A percentile compares a stretch with the other conserved stretches of the same genome.
These are phyloP conservation scores for Chlorodrepanis virens DNA, from an alignment of 2,113 vertebrate genomes.

Conservation along the genomic window DNA sequence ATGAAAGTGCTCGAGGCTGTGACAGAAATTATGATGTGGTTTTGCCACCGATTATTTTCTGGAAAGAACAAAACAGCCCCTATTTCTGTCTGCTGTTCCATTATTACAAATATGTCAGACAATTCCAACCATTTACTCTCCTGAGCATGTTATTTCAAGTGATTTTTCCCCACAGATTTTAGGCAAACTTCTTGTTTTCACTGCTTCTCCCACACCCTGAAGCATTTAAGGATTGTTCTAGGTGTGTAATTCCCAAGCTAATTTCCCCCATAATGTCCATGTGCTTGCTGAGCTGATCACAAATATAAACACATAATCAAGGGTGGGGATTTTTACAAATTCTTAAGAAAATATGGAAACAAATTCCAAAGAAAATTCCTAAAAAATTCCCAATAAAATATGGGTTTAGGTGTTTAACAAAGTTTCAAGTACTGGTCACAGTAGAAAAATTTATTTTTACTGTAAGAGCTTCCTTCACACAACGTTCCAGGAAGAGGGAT, in stretches of 20 bases:
- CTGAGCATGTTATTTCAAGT: neutral
- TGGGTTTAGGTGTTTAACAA: neutral
- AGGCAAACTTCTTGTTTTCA: neutral
- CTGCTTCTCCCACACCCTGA: neutral
- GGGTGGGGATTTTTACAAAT: neutral
- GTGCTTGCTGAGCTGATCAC: neutral
- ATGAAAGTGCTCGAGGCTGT: accelerated
- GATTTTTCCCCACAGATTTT: neutral
- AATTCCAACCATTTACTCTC: neutral
- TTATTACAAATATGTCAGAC: neutral
- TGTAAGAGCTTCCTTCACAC: neutral
- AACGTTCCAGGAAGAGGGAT: neutral
- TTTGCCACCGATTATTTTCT: neutral
- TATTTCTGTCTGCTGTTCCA: neutral
- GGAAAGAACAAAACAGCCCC: neutral
- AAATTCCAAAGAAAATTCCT: too few species aligned
- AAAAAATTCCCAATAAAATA: neutral
- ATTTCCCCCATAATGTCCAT: neutral
- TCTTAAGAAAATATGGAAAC: neutral
- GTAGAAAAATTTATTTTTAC: neutral
- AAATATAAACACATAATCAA: neutral
- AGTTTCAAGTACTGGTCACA: neutral
- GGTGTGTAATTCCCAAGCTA: neutral
- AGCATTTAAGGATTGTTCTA: neutral
- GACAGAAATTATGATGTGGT: neutral